Base-by-base conservation (phyloP, 2,888 invertebrate genomes). In the Maniola hyperantus region DNA sequence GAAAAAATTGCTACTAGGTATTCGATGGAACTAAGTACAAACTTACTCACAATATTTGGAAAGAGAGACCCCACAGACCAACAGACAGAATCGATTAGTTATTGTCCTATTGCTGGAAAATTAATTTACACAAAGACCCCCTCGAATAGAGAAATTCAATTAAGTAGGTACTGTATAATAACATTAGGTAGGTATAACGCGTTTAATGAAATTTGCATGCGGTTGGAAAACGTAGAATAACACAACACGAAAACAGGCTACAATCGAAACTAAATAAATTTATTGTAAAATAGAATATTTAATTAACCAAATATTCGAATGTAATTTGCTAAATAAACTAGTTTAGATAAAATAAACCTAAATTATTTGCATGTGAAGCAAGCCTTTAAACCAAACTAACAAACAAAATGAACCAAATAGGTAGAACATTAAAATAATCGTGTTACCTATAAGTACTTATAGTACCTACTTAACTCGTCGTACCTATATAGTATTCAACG, bases 271-370 rank as follows among this genome's bases (percentile, higher is more conserved):
- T 42, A 20, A 42, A 15, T 54, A 18, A 36, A 20, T 57, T 42
- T 57, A 57, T 20, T 13, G 42, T 42, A 42, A 39, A 11, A 57
- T 42, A 57, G 34, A 42, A 57, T 57, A 39, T 57, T 57, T 42
- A 42, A 11, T 20, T 57, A 34, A 15, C 34, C 20, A 42, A 39
- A 5, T 57, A 57, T 39, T 42, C 57, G 2, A 11, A 42, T 57
- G 39, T 20, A 20, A 20, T 57, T 57, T 42, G 18, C 57, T 26
- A 39, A 39, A 55, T 57, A 57, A 42, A 57, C 57, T 20, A 42
- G 57, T 42, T 57, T 42, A 42, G 6, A 57, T 57, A 20, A 57
- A 57, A 55, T 18, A 39, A 55, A 54, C 7, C 34, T 55, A 36
- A 55, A 55, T 55, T 57, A 57, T 57, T 42, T 13, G 13, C 13